Base-by-base conservation (phyloP, 92 coral and sea anemone genomes). In the Porites cylindrica region DNA sequence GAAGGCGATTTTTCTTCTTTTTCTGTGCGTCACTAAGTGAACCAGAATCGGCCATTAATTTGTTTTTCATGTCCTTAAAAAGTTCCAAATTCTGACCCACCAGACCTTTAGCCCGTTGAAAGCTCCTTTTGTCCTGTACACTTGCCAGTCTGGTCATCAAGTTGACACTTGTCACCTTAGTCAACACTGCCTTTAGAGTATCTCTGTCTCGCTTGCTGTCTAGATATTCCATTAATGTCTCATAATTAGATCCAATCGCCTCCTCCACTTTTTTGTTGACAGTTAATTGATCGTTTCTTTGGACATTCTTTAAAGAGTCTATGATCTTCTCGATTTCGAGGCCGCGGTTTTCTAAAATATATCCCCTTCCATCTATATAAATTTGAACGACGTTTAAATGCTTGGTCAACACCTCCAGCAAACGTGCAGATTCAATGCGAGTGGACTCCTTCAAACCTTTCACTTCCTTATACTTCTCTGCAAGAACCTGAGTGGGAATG, bases 401-500 rank as follows among this genome's bases (percentile, higher is more conserved):
- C 17, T 61, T 61, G 13, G 65, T 12, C 65, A 61, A 12, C 13
- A 61, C 65, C 29, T 81, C 86, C 12, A 87, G 73, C 47, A 82
- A 54, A 20, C 29, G 13, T 6, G 16, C 10, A n/a, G 65, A 61
- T 61, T 61, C 65, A 4, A 61, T 2, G n/a, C 16, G 65, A n/a
- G n/a, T 61, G 17, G 65, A 61, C 17, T 61, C 65, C 17, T 61
- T 61, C 17, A 61, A 61, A 16, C 65, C 65, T n/a, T 61, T 61
- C 17, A 61, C 6, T 61, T 61, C 19, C 65, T 81, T 84, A 84
- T 88, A 91, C 38, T 54, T 79, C 7, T 67, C 80, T 4, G 79
- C 86, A 53, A 91, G 89, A 53, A 32, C 72, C 70, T 78, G 94
- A 1, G 92, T 91, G 10, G 91, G 52, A 11, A 91, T 73, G 19